Percentiles rank a stretch among this genome's conserved stretches.
Evolutionary conservation across 2,888 invertebrate species (phyloP).

Genomic region (Philereme vetulata): DNA sequence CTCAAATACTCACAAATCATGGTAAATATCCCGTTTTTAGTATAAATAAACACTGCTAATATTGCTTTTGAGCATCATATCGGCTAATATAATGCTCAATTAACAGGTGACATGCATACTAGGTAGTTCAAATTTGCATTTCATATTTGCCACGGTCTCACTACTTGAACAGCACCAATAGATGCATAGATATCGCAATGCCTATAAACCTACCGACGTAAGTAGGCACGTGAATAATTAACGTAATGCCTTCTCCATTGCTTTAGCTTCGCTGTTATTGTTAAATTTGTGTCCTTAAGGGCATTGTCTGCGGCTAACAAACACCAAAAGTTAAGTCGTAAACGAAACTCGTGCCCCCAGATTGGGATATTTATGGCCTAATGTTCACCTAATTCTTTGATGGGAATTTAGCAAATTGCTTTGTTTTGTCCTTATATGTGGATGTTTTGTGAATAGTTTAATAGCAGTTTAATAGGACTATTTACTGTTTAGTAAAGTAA

Average conservation of each 20-base stretch:
- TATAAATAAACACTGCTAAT: too few relatives aligned
- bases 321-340: constrained; percentile 65
- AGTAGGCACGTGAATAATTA: constrained; percentile 64
- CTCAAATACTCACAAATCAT: too few relatives aligned
- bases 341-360: constrained; percentile 52
- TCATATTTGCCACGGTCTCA: too few relatives aligned
- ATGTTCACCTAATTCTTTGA: constrained; percentile 39
- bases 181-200: background rate
- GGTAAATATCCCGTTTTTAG: too few relatives aligned
- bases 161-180: background rate
- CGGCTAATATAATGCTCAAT: too few relatives aligned
- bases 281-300: constrained; percentile 56
- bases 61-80: too few relatives aligned
- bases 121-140: too few relatives aligned
- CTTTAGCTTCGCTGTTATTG: constrained; percentile 49
- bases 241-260: constrained; percentile 51
- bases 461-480: background rate
- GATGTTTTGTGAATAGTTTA: background rate
- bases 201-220: constrained; percentile 5
- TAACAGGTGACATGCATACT: too few relatives aligned
- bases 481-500: too few relatives aligned
- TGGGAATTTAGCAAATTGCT: constrained; percentile 26
- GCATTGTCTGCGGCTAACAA: constrained; percentile 58
- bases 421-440: background rate
- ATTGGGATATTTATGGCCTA: constrained; percentile 46